Evolutionary conservation across 2,888 invertebrate species (phyloP).

Genomic region (Drosophila antonietae): DNA sequence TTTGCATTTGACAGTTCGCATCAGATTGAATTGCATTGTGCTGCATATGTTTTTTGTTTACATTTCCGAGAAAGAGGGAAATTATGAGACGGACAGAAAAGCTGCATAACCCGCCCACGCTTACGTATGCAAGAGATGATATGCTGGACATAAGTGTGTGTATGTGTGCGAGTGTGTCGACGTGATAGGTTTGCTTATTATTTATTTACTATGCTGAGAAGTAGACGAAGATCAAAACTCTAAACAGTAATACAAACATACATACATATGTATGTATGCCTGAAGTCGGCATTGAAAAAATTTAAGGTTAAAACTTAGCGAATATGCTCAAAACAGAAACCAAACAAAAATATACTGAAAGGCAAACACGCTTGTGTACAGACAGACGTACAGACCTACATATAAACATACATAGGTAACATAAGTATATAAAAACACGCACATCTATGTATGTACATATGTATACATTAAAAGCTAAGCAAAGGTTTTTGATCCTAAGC

Average conservation of each 20-base stretch:
- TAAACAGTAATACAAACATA: conserved; percentile 12
- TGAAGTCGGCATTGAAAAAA: conserved; percentile 66
- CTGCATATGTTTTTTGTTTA: conserved; percentile 59
- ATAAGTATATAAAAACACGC: conserved; percentile 10
- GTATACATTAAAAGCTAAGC: conserved; percentile 23
- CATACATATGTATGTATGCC: background rate
- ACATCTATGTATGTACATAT: background rate
- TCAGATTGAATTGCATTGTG: conserved; percentile 31
- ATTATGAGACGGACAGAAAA: conserved; percentile 56
- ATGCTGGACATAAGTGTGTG: conserved; percentile 11
- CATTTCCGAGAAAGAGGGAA: conserved; percentile 69
- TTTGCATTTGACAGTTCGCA: conserved; percentile 20
- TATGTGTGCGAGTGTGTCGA: conserved; percentile 39
- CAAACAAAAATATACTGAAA: conserved; percentile 55
- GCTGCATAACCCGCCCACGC: conserved; percentile 31
- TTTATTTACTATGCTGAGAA: conserved; percentile 35
- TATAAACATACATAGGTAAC: conserved; percentile 5
- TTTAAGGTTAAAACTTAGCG: conserved; percentile 66
- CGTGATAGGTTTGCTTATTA: conserved; percentile 77
- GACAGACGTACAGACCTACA: background rate
- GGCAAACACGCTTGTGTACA: conserved; percentile 3
- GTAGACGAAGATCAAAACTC: conserved; percentile 9
- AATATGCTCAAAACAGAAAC: conserved; percentile 54
- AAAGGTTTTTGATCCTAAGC: conserved; percentile 79
- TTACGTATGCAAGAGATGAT: conserved; percentile 51